Evolutionary conservation across 2,113 vertebrate genomes (phyloP), one percentile per base, ranked within the genome.

Genomic region (Thermophis baileyi): DNA sequence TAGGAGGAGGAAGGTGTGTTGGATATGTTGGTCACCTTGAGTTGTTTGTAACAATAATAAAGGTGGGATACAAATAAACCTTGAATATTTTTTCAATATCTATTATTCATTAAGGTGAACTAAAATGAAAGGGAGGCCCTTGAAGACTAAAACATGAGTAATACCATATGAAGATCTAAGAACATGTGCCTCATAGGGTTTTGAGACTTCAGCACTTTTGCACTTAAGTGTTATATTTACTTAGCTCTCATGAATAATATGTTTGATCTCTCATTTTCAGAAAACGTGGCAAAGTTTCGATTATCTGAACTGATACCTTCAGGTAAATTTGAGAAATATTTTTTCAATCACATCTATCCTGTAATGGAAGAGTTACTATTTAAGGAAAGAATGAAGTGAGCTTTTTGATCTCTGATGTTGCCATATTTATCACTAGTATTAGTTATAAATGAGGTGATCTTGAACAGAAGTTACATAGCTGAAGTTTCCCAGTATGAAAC

Each of bases 261-360:
- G 74, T 40, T 93, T 94, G 94, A 90, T 94, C 94, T 96, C 60
- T 96, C 46, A 35, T 94, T 96, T 95, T 87, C 94, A 98, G 98
- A 94, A 92, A 97, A 98, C 94, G 94, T 95, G 11, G 97, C 97
- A 12, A 98, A 96, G 90, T 96, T 98, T 96, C 97, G 98, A 91
- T 97, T 99, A 96, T 97, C 97, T 95, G 97, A 98, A 88, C 94
- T 98, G 93, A 92, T 96, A 44, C 94, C 97, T 94, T 97, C 98
- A 98, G 97, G 98, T 98, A 97, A 96, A 69, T 89, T 9, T 54
- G 95, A 93, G 92, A 90, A 94, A 90, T 94, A 25, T 47, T 95
- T 89, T 95, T 94, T 44, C 93, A 91, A 49, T 90, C 40, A 35
- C 55, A 25, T 93, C 63, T 89, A 47, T 94, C 91, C 87, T 27